A percentile compares a stretch with the other conserved stretches of the same genome.
Evolutionary conservation across 2,113 vertebrate genomes (phyloP).

Genomic region (Dromaius novaehollandiae): DNA sequence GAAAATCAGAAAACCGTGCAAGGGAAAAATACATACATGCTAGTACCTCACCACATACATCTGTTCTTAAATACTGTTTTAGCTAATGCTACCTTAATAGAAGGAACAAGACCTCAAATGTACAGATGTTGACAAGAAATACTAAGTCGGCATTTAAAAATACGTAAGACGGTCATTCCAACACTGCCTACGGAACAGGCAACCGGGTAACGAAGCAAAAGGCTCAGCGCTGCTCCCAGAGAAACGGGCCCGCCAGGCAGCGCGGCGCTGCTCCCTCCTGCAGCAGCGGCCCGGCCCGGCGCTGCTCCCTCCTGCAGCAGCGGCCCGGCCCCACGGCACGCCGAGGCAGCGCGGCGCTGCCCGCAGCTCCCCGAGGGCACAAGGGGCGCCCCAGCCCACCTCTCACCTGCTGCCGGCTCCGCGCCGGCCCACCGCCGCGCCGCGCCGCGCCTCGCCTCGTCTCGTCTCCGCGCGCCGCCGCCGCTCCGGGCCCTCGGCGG

Average conservation of each 20-base stretch:
- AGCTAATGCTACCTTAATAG: not conserved
- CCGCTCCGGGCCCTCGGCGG: not conserved
- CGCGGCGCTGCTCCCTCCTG: too few relatives aligned
- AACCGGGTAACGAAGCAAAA: not conserved
- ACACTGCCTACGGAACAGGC: not conserved
- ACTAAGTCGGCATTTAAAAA: constrained; percentile 54
- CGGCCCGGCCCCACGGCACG: too few relatives aligned
- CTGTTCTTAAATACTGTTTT: rapidly evolving
- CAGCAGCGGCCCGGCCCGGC: too few relatives aligned
- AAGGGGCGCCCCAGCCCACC: not conserved
- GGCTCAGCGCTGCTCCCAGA: not conserved
- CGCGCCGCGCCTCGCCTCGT: not conserved
- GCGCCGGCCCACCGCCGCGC: not conserved
- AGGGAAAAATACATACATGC: rapidly evolving
- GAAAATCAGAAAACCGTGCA: rapidly evolving
- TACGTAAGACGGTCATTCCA: rapidly evolving
- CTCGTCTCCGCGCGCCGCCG: not conserved
- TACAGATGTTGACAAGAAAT: constrained; percentile 45
- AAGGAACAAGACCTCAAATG: not conserved
- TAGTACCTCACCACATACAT: rapidly evolving
- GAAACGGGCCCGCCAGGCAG: not conserved
- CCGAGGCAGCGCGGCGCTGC: too few relatives aligned
- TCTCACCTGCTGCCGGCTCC: not conserved
- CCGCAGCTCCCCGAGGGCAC: too few relatives aligned
- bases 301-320: too few relatives aligned